Percentiles rank a stretch among this genome's conserved stretches.
phyloP scores from a whole-genome alignment of 1,140 invertebrate species.

The Pararge aegeria region DNA sequence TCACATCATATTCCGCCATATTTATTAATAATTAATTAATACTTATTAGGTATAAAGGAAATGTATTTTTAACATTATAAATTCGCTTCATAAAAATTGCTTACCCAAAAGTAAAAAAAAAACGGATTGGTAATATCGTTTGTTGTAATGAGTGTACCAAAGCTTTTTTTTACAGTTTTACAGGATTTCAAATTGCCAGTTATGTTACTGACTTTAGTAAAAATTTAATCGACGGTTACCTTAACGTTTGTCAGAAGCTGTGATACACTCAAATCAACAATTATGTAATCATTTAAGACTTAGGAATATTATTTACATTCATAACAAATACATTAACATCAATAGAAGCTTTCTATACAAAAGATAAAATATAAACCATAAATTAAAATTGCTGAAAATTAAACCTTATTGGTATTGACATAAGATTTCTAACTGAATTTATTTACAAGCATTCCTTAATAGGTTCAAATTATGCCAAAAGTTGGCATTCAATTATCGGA shows the following conservation, averaged over 20 bases:
- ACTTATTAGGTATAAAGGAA: not conserved
- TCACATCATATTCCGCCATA: too few relatives aligned
- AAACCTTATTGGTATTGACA: not conserved
- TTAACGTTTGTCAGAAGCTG: too few relatives aligned
- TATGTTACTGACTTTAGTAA: too few relatives aligned
- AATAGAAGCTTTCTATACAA: conserved; percentile 19
- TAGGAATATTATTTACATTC: conserved; percentile 9
- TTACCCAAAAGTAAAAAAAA: not conserved
- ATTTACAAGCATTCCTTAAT: not conserved
- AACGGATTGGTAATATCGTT: too few relatives aligned
- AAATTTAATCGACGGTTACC: too few relatives aligned
- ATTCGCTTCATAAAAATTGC: not conserved
- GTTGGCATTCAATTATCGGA: too few relatives aligned
- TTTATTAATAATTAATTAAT: too few relatives aligned
- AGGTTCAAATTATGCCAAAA: too few relatives aligned
- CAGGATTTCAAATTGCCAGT: too few relatives aligned
- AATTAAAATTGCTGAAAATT: not conserved
- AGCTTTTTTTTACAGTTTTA: too few relatives aligned
- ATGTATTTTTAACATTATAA: not conserved
- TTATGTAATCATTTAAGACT: not conserved
- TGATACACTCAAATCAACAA: too few relatives aligned
- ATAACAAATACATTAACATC: conserved; percentile 15
- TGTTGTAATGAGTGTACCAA: too few relatives aligned
- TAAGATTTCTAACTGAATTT: not conserved
- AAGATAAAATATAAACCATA: not conserved